Percentiles rank a stretch among this genome's conserved stretches.
Evolutionary conservation across 2,888 invertebrate genomes (phyloP).

Genomic region (Drosophila stalkeri): DNA sequence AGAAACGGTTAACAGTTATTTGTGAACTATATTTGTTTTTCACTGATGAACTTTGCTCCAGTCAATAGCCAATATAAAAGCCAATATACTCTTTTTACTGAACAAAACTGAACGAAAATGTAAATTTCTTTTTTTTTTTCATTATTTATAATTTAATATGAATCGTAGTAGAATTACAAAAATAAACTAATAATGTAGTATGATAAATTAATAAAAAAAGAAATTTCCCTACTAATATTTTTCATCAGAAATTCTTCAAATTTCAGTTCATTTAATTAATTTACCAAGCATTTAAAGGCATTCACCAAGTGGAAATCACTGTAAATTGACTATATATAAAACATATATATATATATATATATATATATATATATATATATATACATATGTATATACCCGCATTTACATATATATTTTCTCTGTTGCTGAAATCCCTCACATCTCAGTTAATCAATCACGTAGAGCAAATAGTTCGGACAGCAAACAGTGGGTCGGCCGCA

Average conservation of each 20-base stretch:
- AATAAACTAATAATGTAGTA: too few relatives aligned
- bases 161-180: too few relatives aligned
- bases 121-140: too few relatives aligned
- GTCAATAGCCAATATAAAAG: too few relatives aligned
- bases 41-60: too few relatives aligned
- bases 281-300: background rate
- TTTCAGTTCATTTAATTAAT: background rate
- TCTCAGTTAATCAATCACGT: conserved; percentile 42
- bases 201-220: too few relatives aligned
- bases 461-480: conserved; percentile 7
- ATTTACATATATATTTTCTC: background rate
- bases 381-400: background rate
- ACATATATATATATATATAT: background rate
- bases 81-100: too few relatives aligned
- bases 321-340: background rate
- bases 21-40: too few relatives aligned
- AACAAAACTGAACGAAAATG: too few relatives aligned
- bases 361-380: background rate
- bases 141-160: too few relatives aligned
- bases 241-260: background rate
- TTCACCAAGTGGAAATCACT: background rate
- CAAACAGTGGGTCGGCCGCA: background rate
- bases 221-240: too few relatives aligned
- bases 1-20: too few relatives aligned
- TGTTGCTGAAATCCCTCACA: background rate